phyloP scores from a whole-genome alignment of 2,888 invertebrate genomes.

The Pterostichus madidus region DNA sequence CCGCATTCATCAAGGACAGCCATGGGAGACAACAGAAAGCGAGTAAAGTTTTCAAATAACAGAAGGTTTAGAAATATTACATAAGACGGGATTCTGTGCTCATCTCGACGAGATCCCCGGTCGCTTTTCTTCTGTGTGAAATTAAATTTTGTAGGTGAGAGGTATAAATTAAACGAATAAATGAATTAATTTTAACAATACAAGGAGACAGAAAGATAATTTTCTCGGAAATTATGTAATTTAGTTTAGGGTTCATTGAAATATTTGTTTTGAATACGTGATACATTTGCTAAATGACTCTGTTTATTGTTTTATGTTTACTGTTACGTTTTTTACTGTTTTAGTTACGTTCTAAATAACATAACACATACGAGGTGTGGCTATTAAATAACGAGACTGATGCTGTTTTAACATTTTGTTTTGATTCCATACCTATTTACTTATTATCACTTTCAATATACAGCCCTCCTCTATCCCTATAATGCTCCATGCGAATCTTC shows the following conservation, averaged over 20 bases:
- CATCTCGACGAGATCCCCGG: background rate
- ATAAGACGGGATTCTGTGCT: conserved; percentile 16
- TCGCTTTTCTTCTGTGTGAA: conserved; percentile 14
- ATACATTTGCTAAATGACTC: background rate
- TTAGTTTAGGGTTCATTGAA: conserved; percentile 30
- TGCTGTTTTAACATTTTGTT: no score
- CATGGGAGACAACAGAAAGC: background rate
- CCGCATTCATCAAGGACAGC: conserved; percentile 5
- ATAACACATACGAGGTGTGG: no score
- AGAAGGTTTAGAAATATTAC: conserved; percentile 45
- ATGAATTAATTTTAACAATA: conserved; percentile 44
- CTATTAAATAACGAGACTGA: no score
- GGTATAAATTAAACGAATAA: conserved; percentile 44
- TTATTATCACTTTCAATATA: no score
- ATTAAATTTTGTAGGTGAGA: conserved; percentile 48
- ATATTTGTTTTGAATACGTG: conserved; percentile 21
- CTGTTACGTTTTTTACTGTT: no score
- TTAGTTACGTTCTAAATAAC: background rate
- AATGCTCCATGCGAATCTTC: no score
- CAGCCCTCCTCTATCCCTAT: no score
- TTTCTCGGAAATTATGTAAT: conserved; percentile 34
- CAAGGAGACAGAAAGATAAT: conserved; percentile 25
- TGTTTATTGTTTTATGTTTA: no score
- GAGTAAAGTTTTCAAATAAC: conserved; percentile 16
- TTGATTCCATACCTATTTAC: no score